Conservation (phyloP, 1,140 invertebrate genomes). For the Conopomorpha cramerella region DNA sequence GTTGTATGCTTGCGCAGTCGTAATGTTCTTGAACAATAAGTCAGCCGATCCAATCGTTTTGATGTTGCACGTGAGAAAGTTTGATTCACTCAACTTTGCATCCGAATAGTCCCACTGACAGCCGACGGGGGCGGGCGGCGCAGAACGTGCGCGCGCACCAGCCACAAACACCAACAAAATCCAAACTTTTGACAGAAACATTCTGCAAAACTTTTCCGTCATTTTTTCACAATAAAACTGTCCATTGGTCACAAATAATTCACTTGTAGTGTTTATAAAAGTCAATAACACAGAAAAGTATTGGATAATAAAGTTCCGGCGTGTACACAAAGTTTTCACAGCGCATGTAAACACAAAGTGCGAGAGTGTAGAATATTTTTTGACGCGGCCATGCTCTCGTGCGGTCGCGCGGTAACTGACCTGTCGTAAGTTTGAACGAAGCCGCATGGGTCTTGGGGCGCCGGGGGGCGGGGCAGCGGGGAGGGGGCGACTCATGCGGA, state of each 20-base stretch:
- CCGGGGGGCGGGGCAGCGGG: slow-evolving; percentile 21
- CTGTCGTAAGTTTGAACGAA: slow-evolving; percentile 60
- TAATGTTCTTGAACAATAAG: slow-evolving; percentile 72
- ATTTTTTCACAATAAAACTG: slow-evolving; percentile 40
- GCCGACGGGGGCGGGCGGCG: slow-evolving; percentile 64
- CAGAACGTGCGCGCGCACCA: slow-evolving; percentile 48
- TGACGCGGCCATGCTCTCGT: slow-evolving; percentile 57
- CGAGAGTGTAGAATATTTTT: slow-evolving; percentile 49
- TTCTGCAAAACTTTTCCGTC: slow-evolving; percentile 44
- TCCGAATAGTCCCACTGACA: slow-evolving; percentile 70
- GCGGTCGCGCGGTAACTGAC: slow-evolving; percentile 61
- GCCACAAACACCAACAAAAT: slow-evolving; percentile 43
- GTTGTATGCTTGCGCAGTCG: slow-evolving; percentile 68
- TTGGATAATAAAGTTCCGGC: too few species aligned
- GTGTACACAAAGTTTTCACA: slow-evolving; percentile 32
- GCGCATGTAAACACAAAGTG: slow-evolving; percentile 53
- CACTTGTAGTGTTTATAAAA: slow-evolving; percentile 25
- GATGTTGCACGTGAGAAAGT: slow-evolving; percentile 70
- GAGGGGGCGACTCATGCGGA: not conserved
- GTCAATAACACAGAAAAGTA: too few species aligned
- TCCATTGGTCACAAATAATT: slow-evolving; percentile 43
- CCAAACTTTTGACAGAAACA: slow-evolving; percentile 56
- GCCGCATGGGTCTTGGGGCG: slow-evolving; percentile 32
- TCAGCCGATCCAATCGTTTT: slow-evolving; percentile 73
- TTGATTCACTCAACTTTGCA: slow-evolving; percentile 59